Evolutionary conservation across 1,140 invertebrate species (phyloP).

Genomic region (Holotrichia oblita): DNA sequence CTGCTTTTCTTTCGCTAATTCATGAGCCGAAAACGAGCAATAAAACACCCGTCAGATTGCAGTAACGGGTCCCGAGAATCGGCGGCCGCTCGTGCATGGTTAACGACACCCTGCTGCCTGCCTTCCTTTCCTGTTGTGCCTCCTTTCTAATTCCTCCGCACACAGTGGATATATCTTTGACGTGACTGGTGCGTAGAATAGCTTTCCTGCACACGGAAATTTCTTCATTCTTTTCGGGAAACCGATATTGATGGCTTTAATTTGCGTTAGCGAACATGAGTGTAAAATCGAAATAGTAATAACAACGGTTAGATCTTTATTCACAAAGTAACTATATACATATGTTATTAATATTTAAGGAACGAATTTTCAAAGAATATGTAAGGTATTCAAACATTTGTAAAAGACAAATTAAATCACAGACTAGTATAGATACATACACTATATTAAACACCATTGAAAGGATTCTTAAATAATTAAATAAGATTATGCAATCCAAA

Average conservation of each 20-base stretch:
- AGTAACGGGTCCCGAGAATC: slow-evolving; percentile 41
- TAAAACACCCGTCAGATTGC: slow-evolving; percentile 51
- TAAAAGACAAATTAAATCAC: too few relatives aligned
- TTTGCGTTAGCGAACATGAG: background rate
- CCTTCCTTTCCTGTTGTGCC: background rate
- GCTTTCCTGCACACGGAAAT: background rate
- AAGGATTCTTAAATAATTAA: too few relatives aligned
- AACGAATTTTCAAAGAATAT: too few relatives aligned
- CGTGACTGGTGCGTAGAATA: slow-evolving; percentile 11
- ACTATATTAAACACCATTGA: too few relatives aligned
- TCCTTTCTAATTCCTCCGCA: background rate
- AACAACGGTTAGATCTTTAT: too few relatives aligned
- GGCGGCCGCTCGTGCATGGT: slow-evolving; percentile 42
- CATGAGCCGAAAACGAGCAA: slow-evolving; percentile 60
- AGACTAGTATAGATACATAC: too few relatives aligned
- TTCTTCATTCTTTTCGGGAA: background rate
- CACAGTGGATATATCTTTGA: slow-evolving; percentile 25
- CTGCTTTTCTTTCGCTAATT: slow-evolving; percentile 60
- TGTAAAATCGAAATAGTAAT: too few relatives aligned
- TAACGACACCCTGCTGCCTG: slow-evolving; percentile 42
- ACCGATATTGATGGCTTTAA: slow-evolving; percentile 12
- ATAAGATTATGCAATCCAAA: too few relatives aligned
- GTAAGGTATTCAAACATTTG: too few relatives aligned
- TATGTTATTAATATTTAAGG: too few relatives aligned
- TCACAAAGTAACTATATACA: too few relatives aligned